Evolutionary conservation across 1,140 invertebrate genomes (phyloP).

Genomic region (Philaenus spumarius): DNA sequence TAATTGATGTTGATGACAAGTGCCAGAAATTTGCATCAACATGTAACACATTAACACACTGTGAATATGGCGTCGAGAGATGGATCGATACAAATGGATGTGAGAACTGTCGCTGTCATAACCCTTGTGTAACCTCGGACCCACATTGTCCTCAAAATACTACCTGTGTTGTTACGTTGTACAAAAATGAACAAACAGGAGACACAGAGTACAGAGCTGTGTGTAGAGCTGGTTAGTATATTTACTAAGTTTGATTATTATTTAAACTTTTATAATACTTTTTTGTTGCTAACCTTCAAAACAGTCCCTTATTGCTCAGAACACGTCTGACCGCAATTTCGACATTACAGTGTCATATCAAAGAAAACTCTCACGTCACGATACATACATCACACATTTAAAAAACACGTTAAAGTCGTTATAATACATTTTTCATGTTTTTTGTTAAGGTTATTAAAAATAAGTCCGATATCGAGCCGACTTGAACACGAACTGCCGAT

Average conservation of each 20-base stretch:
- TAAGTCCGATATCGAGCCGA: no score
- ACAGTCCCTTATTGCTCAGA: no score
- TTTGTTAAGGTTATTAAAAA: no score
- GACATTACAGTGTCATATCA: no score
- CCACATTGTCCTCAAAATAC: slow-evolving; percentile 51
- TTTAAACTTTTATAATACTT: no score
- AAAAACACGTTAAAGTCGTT: no score
- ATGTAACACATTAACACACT: slow-evolving; percentile 50
- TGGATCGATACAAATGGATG: slow-evolving; percentile 58
- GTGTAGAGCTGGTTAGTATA: slow-evolving; percentile 54
- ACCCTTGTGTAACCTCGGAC: slow-evolving; percentile 59
- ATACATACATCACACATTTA: no score
- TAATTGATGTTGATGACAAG: slow-evolving; percentile 38
- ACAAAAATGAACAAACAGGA: slow-evolving; percentile 36
- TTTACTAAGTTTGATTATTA: background rate
- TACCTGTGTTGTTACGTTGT: slow-evolving; percentile 57
- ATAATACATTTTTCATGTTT: no score
- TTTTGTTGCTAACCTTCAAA: no score
- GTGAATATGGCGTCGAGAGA: slow-evolving; percentile 70
- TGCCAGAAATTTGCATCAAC: slow-evolving; percentile 51
- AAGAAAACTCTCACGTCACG: no score
- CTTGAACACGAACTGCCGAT: no score
- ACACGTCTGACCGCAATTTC: no score
- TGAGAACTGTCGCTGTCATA: slow-evolving; percentile 63
- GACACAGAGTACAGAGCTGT: slow-evolving; percentile 45